Percentiles rank a stretch among this genome's conserved stretches.
Evolutionary conservation across 2,888 invertebrate genomes (phyloP).

Genomic region (Bimastos eiseni): DNA sequence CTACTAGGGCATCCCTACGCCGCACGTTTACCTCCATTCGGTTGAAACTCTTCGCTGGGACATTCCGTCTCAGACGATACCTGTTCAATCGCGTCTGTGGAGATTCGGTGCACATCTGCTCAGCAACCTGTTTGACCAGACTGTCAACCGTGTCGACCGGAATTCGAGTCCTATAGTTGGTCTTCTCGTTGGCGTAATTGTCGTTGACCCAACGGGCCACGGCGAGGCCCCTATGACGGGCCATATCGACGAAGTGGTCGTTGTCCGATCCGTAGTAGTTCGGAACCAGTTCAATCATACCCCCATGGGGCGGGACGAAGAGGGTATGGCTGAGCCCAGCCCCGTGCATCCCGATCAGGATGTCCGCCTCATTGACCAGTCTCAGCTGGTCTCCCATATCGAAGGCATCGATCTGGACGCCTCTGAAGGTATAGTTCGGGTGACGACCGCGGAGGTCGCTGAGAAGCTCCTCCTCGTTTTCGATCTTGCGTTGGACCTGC

Average conservation of each 20-base stretch:
- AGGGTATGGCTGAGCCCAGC: conserved; percentile 24
- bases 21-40: no score
- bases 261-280: conserved; percentile 42
- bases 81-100: not conserved
- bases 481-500: not conserved
- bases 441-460: not conserved
- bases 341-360: conserved; percentile 27
- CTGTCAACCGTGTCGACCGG: conserved; percentile 38
- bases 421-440: not conserved
- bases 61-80: not conserved
- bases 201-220: conserved; percentile 56
- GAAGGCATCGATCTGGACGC: conserved; percentile 25
- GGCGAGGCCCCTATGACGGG: conserved; percentile 53
- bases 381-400: conserved; percentile 15
- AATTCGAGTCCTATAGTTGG: conserved; percentile 37
- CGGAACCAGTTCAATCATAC: not conserved
- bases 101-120: conserved; percentile 62
- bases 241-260: conserved; percentile 55
- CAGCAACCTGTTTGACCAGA: conserved; percentile 33
- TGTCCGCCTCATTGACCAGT: not conserved
- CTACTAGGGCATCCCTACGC: no score
- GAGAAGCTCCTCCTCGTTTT: conserved; percentile 2
- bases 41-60: no score
- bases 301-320: not conserved
- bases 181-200: conserved; percentile 43